Conservation (phyloP, 2,888 invertebrate species). For the Polymixis flavicincta region DNA sequence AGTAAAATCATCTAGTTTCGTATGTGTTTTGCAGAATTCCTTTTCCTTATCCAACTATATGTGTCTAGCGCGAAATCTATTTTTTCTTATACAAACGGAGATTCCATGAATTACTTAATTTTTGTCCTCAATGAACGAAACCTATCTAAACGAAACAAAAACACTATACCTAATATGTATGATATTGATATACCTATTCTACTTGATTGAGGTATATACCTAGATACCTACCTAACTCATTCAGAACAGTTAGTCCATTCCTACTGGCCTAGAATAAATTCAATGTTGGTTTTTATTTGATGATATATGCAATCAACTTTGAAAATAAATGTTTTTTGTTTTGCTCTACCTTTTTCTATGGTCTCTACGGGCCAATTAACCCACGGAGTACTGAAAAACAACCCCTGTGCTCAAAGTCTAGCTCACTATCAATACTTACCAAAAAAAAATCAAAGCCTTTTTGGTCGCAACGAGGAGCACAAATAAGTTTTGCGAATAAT, state of each 20-base stretch:
- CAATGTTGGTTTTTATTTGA: not conserved
- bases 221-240: not conserved
- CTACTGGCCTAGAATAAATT: not conserved
- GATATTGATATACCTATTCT: no score
- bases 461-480: no score
- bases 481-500: no score
- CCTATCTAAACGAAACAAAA: no score
- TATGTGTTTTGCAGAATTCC: not conserved
- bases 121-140: not conserved
- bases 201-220: not conserved
- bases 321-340: not conserved
- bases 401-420: no score
- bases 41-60: conserved; percentile 3
- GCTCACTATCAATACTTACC: not conserved
- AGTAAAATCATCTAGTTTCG: conserved; percentile 4
- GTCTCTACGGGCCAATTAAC: not conserved
- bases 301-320: not conserved
- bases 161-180: not conserved
- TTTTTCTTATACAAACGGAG: not conserved
- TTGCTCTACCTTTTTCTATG: not conserved
- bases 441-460: no score
- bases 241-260: not conserved
- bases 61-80: not conserved
- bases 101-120: not conserved
- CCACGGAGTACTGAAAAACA: no score